These are phyloP conservation scores for Temnothorax nylanderi DNA, from an alignment of 1,140 invertebrate genomes.

Conservation along the genomic window DNA sequence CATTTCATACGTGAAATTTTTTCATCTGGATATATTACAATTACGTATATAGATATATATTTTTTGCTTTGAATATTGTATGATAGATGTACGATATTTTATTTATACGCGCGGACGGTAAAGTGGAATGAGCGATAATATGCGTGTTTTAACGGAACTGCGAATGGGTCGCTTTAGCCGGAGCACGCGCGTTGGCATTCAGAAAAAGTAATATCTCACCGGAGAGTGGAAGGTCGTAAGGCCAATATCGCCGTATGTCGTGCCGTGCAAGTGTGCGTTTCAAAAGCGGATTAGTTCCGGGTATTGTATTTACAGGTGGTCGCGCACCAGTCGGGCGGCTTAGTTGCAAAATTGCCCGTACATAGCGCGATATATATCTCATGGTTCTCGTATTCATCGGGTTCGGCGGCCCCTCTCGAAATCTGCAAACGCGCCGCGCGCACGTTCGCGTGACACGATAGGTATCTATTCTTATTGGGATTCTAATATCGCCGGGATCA, in stretches of 20 bases:
- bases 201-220: constrained; percentile 72
- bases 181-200: constrained; percentile 37
- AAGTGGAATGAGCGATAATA: constrained; percentile 26
- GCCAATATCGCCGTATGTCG: constrained; percentile 69
- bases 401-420: constrained; percentile 46
- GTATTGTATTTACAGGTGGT: constrained; percentile 74
- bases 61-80: not conserved
- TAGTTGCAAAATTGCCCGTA: constrained; percentile 69
- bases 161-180: constrained; percentile 42
- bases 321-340: constrained; percentile 67
- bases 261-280: constrained; percentile 65
- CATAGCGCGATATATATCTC: constrained; percentile 60
- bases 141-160: constrained; percentile 29
- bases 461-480: constrained; percentile 15
- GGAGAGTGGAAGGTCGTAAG: constrained; percentile 57
- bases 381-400: constrained; percentile 41
- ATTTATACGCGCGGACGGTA: not conserved
- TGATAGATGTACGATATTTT: not conserved
- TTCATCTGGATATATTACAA: not conserved
- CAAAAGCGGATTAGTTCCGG: constrained; percentile 73
- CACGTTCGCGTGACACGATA: constrained; percentile 35
- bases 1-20: not conserved
- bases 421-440: constrained; percentile 25
- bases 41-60: not conserved
- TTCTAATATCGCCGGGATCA: constrained; percentile 41